Evolutionary conservation across 1,140 invertebrate species (phyloP).

Genomic region (Lepidurus arcticus): DNA sequence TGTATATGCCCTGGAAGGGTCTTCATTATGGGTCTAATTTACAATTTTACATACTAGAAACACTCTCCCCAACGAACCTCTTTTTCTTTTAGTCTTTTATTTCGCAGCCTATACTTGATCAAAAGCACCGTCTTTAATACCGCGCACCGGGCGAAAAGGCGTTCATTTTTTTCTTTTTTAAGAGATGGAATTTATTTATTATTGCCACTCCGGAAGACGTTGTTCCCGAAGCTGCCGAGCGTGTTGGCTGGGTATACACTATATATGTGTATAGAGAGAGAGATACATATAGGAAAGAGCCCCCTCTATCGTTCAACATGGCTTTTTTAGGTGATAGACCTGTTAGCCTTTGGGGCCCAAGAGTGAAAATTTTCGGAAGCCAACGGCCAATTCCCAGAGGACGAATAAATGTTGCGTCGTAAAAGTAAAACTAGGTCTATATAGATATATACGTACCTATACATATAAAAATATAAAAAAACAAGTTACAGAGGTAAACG

Average conservation of each 20-base stretch:
- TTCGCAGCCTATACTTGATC: neutral
- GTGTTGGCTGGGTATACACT: neutral
- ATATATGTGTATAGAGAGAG: neutral
- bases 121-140: neutral
- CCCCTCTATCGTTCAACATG: neutral
- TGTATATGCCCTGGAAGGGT: neutral
- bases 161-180: too few relatives aligned
- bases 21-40: slow-evolving; percentile 9
- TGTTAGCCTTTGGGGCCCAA: neutral
- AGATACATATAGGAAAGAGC: neutral
- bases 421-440: neutral
- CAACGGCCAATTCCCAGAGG: neutral
- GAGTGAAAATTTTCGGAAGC: neutral
- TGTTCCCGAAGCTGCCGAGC: neutral
- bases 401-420: neutral
- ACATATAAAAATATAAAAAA: neutral
- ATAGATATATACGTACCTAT: neutral
- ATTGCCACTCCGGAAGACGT: too few relatives aligned
- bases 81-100: neutral
- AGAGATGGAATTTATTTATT: too few relatives aligned
- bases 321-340: neutral
- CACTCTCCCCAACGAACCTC: neutral
- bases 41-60: neutral
- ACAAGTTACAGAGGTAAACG: neutral
- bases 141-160: too few relatives aligned